A percentile compares a stretch with the other conserved stretches of the same genome.
These are phyloP conservation scores for Numenius arquata DNA, from an alignment of 2,113 vertebrate genomes.

Conservation along the genomic window DNA sequence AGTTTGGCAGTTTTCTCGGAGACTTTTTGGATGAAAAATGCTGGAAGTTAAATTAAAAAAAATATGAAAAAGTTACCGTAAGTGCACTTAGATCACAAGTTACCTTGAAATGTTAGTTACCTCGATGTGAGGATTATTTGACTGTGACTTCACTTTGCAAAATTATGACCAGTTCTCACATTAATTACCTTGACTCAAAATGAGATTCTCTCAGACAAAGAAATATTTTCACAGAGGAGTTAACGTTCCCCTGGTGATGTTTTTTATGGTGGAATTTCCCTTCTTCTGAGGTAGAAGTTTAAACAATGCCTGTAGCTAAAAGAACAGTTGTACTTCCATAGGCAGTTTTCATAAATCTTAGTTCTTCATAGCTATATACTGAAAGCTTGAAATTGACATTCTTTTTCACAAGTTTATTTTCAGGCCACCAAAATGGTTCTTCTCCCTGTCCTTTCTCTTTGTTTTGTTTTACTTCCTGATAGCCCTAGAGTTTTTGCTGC, in stretches of 20 bases:
- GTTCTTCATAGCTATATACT: background rate
- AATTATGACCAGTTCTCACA: background rate
- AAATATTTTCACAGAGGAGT: background rate
- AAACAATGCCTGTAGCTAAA: background rate
- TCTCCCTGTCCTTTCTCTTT: background rate
- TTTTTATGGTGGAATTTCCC: background rate
- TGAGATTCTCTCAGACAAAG: background rate
- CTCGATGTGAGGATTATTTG: background rate
- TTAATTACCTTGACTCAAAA: background rate
- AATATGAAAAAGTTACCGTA: background rate
- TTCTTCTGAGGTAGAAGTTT: background rate
- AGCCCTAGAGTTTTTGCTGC: background rate
- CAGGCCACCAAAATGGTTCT: background rate
- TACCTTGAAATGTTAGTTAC: background rate
- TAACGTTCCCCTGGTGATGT: background rate
- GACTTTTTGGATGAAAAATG: background rate
- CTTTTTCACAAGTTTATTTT: background rate
- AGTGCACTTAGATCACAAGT: background rate
- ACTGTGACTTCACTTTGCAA: background rate
- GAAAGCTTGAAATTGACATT: background rate
- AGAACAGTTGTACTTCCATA: background rate
- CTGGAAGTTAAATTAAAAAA: background rate
- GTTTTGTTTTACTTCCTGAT: background rate
- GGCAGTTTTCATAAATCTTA: background rate
- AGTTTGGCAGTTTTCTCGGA: background rate